Evolutionary conservation across 2,888 invertebrate genomes (phyloP).

Genomic region (Oxyteleia sp.): DNA sequence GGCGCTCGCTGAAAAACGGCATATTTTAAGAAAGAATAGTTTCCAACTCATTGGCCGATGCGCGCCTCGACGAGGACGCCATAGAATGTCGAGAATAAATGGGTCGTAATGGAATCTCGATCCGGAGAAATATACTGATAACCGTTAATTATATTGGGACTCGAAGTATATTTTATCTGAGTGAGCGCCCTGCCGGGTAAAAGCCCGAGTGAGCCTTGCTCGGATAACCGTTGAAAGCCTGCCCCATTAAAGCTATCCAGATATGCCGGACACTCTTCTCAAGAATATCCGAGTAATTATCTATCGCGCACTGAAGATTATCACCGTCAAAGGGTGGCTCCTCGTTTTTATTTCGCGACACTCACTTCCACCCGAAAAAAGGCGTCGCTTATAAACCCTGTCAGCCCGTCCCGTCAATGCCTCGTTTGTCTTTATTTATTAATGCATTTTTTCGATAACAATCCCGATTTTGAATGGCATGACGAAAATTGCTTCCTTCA

Average conservation of each 20-base stretch:
- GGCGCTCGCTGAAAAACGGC: slow-evolving; percentile 10
- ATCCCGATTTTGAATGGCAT: slow-evolving; percentile 44
- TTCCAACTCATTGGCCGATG: slow-evolving; percentile 18
- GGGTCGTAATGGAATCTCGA: slow-evolving; percentile 84
- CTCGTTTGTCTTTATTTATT: slow-evolving; percentile 57
- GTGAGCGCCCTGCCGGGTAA: slow-evolving; percentile 82
- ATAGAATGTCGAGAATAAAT: slow-evolving; percentile 81
- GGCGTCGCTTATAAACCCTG: slow-evolving; percentile 36
- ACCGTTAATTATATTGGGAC: slow-evolving; percentile 78
- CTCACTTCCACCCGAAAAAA: slow-evolving; percentile 34
- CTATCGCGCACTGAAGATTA: slow-evolving; percentile 83
- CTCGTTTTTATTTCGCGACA: slow-evolving; percentile 45
- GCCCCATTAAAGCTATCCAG: slow-evolving; percentile 86
- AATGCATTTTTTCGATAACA: slow-evolving; percentile 53
- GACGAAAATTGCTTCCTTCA: slow-evolving; percentile 56
- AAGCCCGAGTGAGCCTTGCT: slow-evolving; percentile 83
- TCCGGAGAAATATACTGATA: slow-evolving; percentile 78
- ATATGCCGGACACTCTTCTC: slow-evolving; percentile 84
- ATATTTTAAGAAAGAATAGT: slow-evolving; percentile 39
- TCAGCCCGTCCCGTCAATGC: slow-evolving; percentile 46
- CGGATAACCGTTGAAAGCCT: slow-evolving; percentile 86
- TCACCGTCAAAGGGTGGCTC: slow-evolving; percentile 75
- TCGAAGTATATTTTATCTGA: slow-evolving; percentile 83
- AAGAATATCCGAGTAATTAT: slow-evolving; percentile 86
- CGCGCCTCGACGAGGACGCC: slow-evolving; percentile 15